Conservation (phyloP, 2,888 invertebrate species). For the Crossocerus cetratus region DNA sequence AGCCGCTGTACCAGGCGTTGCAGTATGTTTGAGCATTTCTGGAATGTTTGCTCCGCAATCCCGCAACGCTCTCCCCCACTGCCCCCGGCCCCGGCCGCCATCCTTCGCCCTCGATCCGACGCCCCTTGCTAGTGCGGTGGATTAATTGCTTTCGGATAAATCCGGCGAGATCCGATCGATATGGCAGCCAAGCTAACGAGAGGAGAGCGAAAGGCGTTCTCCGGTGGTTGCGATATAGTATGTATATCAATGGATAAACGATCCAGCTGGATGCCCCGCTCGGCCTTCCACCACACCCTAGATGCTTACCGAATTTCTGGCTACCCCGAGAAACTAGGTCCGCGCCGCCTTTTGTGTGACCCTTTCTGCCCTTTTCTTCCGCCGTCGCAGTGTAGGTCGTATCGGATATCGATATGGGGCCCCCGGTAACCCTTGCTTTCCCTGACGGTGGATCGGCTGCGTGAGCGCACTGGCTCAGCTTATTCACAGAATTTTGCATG, state of each 20-base stretch:
- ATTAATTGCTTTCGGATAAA: conserved; percentile 65
- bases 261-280: conserved; percentile 29
- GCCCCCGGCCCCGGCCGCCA: conserved; percentile 16
- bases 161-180: conserved; percentile 35
- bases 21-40: conserved; percentile 56
- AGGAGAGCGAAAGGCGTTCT: too few relatives aligned
- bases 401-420: conserved; percentile 56
- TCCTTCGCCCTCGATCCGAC: background rate
- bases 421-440: too few relatives aligned
- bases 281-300: conserved; percentile 13
- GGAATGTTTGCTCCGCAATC: conserved; percentile 59
- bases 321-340: conserved; percentile 22
- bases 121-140: conserved; percentile 33
- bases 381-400: conserved; percentile 20
- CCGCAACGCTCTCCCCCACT: conserved; percentile 9
- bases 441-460: too few relatives aligned
- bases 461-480: too few relatives aligned
- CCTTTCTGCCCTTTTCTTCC: conserved; percentile 21
- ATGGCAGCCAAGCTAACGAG: conserved; percentile 7
- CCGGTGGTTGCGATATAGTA: too few relatives aligned
- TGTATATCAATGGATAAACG: conserved; percentile 25
- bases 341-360: conserved; percentile 24
- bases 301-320: conserved; percentile 1
- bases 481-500: too few relatives aligned
- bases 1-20: conserved; percentile 37